These are phyloP conservation scores for Tenthredo mesomela DNA, from an alignment of 2,888 invertebrate species.

Conservation along the genomic window DNA sequence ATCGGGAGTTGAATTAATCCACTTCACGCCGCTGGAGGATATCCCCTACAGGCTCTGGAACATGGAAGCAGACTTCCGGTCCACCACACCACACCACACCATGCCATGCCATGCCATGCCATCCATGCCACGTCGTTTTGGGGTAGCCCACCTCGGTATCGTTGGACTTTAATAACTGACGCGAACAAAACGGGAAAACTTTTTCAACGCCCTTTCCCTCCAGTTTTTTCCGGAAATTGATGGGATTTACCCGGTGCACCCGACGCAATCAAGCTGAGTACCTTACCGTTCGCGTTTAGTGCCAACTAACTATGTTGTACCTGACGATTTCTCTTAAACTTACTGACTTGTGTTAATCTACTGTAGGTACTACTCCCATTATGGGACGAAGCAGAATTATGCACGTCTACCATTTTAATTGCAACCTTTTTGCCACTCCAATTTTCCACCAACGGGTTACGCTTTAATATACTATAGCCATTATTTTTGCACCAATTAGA, in stretches of 20 bases:
- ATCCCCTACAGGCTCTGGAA: not conserved
- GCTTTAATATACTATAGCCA: not conserved
- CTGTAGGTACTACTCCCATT: not conserved
- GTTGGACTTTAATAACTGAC: slow-evolving; percentile 23
- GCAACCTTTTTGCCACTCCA: not conserved
- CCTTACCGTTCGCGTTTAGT: not conserved
- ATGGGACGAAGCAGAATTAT: not conserved
- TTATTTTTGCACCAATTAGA: not conserved
- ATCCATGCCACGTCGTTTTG: not conserved
- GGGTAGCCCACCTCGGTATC: not conserved
- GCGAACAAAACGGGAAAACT: slow-evolving; percentile 15
- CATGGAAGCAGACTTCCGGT: not conserved
- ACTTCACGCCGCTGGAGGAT: not conserved
- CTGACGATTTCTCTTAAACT: slow-evolving; percentile 20
- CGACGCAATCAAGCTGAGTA: slow-evolving; percentile 44
- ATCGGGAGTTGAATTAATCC: slow-evolving; percentile 12
- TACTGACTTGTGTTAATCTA: not conserved
- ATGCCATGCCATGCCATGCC: not conserved
- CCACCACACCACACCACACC: not conserved
- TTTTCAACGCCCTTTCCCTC: not conserved
- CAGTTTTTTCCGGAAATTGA: not conserved
- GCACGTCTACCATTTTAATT: not conserved
- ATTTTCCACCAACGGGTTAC: not conserved
- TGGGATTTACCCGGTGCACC: slow-evolving; percentile 13
- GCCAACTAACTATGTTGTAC: not conserved